Evolutionary conservation across 2,888 invertebrate species (phyloP).

Genomic region (Idaea dimidiata): DNA sequence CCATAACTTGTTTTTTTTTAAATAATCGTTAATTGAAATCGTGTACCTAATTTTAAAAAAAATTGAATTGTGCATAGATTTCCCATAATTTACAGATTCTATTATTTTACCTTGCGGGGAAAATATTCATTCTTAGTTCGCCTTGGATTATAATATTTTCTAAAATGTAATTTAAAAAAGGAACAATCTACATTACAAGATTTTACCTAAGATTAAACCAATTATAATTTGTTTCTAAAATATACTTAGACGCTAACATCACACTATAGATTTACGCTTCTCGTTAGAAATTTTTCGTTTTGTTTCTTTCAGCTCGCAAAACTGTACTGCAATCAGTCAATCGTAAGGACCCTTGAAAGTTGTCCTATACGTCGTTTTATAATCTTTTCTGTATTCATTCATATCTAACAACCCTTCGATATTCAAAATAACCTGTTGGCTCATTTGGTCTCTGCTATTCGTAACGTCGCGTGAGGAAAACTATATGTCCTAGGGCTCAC

Average conservation of each 20-base stretch:
- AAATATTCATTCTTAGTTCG: no score
- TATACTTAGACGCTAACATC: neutral
- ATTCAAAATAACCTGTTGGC: conserved; percentile 10
- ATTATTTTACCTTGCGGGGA: no score
- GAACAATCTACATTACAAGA: neutral
- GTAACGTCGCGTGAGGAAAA: no score
- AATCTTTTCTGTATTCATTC: conserved; percentile 34
- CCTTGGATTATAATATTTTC: no score
- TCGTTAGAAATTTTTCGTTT: conserved; percentile 36
- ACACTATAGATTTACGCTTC: conserved; percentile 11
- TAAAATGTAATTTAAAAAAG: neutral
- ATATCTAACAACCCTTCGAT: conserved; percentile 37
- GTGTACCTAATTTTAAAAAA: no score
- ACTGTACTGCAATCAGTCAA: conserved; percentile 71
- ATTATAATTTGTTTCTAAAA: neutral
- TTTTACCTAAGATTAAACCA: neutral
- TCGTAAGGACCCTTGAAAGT: conserved; percentile 64
- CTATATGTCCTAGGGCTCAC: no score
- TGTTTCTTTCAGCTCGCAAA: conserved; percentile 76
- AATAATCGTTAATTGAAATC: no score
- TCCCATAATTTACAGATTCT: no score
- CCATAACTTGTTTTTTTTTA: no score
- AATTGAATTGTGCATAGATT: no score
- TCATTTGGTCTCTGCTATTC: conserved; percentile 17
- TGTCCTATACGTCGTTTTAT: conserved; percentile 40